Evolutionary conservation across 2,113 vertebrate species (phyloP).

Genomic region (Rhadina sibilatrix): DNA sequence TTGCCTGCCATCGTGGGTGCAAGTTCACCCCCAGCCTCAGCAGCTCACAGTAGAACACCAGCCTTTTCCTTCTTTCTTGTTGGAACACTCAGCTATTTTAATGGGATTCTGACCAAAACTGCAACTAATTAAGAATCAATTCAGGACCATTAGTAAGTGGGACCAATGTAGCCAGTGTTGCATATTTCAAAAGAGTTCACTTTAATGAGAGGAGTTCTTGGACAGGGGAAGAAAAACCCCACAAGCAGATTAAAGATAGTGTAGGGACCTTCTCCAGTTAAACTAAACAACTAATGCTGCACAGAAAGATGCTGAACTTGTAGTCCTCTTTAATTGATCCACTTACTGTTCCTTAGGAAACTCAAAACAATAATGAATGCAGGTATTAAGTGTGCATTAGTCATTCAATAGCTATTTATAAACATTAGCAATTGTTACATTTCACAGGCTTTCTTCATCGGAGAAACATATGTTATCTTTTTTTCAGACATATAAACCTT

Average conservation of each 20-base stretch:
- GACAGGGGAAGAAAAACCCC: slow-evolving; percentile 63
- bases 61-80: slow-evolving; percentile 7
- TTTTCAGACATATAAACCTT: slow-evolving; percentile 65
- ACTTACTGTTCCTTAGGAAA: slow-evolving; percentile 88
- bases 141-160: slow-evolving; percentile 90
- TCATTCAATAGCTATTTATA: slow-evolving; percentile 91
- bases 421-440: slow-evolving; percentile 70
- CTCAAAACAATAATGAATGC: slow-evolving; percentile 79
- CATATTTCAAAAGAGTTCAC: slow-evolving; percentile 88
- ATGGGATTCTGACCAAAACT: slow-evolving; percentile 91
- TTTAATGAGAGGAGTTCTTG: slow-evolving; percentile 88
- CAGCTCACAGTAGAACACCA: slow-evolving; percentile 8
- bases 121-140: slow-evolving; percentile 99
- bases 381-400: slow-evolving; percentile 88
- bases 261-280: slow-evolving; percentile 83
- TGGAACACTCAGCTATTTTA: slow-evolving; percentile 75
- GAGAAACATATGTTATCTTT: slow-evolving; percentile 65
- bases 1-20: slow-evolving; percentile 43
- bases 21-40: slow-evolving; percentile 26
- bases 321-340: slow-evolving; percentile 95
- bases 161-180: slow-evolving; percentile 86
- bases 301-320: slow-evolving; percentile 97
- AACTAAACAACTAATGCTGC: slow-evolving; percentile 87
- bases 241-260: slow-evolving; percentile 89
- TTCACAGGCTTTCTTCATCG: slow-evolving; percentile 16